Conservation (phyloP, 2,113 vertebrate genomes). For the Hypanus sabinus region DNA sequence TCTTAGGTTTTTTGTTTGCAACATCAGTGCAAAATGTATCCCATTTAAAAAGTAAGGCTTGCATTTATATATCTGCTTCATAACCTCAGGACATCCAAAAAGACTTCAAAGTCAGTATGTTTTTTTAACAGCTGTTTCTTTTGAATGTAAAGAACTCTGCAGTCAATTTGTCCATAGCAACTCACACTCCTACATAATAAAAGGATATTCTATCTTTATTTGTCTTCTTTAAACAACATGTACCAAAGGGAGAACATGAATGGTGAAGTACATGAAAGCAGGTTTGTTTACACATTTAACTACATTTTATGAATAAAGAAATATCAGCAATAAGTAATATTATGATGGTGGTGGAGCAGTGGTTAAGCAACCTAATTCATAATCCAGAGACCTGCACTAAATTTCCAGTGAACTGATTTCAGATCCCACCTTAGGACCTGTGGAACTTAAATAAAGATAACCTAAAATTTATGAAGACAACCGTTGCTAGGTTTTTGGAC, state of each 20-base stretch:
- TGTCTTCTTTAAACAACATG: background rate
- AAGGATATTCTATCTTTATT: background rate
- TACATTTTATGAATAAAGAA: background rate
- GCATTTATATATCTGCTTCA: background rate
- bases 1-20: background rate
- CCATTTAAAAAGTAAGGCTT: background rate
- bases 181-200: background rate
- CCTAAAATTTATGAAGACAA: too few species aligned
- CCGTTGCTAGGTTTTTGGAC: too few species aligned
- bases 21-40: background rate
- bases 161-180: background rate
- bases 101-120: background rate
- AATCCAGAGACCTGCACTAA: too few species aligned
- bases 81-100: background rate
- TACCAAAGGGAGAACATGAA: background rate
- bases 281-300: background rate
- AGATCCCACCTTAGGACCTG: too few species aligned
- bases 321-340: too few species aligned
- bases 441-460: too few species aligned
- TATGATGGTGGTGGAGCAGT: too few species aligned
- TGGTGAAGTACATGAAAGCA: background rate
- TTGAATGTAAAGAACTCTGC: background rate
- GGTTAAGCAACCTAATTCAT: too few species aligned
- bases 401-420: too few species aligned
- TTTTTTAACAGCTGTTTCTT: background rate